phyloP scores from a whole-genome alignment of 1,140 invertebrate species.

The Trialeurodes vaporariorum region DNA sequence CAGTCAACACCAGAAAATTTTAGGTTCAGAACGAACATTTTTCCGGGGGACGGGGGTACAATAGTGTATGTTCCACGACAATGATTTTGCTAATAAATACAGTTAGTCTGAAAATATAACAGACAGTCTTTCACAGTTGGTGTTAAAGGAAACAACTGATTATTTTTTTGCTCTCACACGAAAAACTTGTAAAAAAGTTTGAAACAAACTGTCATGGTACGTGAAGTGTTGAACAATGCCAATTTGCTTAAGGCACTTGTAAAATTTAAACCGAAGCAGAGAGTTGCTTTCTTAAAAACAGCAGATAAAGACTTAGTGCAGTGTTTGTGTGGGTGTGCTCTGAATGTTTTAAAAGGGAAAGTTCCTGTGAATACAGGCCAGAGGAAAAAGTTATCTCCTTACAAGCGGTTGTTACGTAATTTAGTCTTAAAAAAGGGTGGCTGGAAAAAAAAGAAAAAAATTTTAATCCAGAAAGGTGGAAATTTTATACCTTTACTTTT shows the following conservation, averaged over 20 bases:
- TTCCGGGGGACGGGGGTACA: too few relatives aligned
- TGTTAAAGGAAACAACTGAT: too few relatives aligned
- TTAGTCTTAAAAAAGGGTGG: background rate
- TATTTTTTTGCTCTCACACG: too few relatives aligned
- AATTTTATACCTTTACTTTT: background rate
- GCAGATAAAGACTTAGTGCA: background rate
- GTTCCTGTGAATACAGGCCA: conserved; percentile 4
- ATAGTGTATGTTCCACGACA: too few relatives aligned
- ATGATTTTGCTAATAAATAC: too few relatives aligned
- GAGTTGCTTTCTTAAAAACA: too few relatives aligned
- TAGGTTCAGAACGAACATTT: conserved; percentile 10
- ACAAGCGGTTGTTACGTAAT: background rate
- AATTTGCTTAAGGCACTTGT: background rate
- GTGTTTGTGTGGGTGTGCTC: conserved; percentile 9
- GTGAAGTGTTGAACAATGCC: too few relatives aligned
- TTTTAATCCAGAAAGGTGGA: conserved; percentile 11
- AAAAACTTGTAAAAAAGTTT: too few relatives aligned
- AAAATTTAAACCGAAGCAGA: conserved; percentile 1
- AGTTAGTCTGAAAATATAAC: too few relatives aligned
- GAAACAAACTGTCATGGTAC: too few relatives aligned
- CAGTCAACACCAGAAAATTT: conserved; percentile 10
- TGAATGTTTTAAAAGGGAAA: conserved; percentile 9
- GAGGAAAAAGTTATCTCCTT: too few relatives aligned
- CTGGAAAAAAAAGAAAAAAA: conserved; percentile 13
- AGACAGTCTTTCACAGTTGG: too few relatives aligned